Percentiles rank a stretch among this genome's conserved stretches.
Conservation (phyloP, 2,888 invertebrate species). For the Thymelicus lineola region DNA sequence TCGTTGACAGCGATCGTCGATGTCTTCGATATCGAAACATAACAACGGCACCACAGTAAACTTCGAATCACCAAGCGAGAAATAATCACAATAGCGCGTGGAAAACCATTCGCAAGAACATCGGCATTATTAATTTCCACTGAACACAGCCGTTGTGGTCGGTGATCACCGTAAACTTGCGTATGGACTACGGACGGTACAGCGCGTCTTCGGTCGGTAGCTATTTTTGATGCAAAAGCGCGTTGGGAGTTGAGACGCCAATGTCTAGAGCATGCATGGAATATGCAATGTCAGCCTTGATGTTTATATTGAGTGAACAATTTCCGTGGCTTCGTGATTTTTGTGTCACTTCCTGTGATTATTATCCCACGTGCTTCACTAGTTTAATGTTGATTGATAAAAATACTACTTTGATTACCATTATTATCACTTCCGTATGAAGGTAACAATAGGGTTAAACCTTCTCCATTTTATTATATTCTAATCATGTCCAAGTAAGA, state of each 20-base stretch:
- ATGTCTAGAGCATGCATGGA: constrained; percentile 84
- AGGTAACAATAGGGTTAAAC: neutral
- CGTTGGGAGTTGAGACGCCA: constrained; percentile 81
- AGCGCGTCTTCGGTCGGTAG: constrained; percentile 78
- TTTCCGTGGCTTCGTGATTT: constrained; percentile 32
- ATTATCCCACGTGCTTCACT: constrained; percentile 8
- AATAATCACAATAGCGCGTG: constrained; percentile 39
- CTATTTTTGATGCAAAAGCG: constrained; percentile 84
- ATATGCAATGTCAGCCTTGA: constrained; percentile 83
- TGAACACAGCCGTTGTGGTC: constrained; percentile 69
- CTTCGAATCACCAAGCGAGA: constrained; percentile 46
- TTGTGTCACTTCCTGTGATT: constrained; percentile 13
- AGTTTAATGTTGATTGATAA: neutral
- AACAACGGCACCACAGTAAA: constrained; percentile 54
- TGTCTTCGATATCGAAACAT: constrained; percentile 59
- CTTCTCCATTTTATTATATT: neutral
- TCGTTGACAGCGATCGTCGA: constrained; percentile 74
- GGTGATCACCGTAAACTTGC: constrained; percentile 77
- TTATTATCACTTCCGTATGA: neutral
- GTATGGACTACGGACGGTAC: constrained; percentile 47
- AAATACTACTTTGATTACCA: neutral
- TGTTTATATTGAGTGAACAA: constrained; percentile 51
- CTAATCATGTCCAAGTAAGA: neutral
- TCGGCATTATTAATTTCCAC: constrained; percentile 49
- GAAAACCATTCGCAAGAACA: constrained; percentile 43